Evolutionary conservation across 2,888 invertebrate species (phyloP), one percentile per base, ranked within the genome.

Genomic region (Unio pictorum): DNA sequence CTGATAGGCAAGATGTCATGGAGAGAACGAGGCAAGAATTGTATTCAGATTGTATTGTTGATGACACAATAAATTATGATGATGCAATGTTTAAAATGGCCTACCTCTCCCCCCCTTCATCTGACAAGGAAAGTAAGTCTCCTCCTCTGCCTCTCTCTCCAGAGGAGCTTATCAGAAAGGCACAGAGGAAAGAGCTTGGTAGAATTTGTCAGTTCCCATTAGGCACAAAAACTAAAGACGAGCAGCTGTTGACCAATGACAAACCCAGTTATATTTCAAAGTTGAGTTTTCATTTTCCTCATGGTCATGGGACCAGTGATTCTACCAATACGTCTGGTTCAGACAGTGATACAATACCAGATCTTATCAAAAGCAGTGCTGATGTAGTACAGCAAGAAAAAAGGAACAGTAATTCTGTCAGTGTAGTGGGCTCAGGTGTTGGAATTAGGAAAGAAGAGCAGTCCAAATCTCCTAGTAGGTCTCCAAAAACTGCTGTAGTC

Each of bases 101-200:
- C 4, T 77, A 84, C 62, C 82, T 82, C 59, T 86, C 87, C 11
- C 86, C 88, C 23, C 81, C 82, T 15, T 73, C 75, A 26, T 83
- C 85, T 26, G 86, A 85, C 6, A 77, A 76, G 30, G 79, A 79
- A 18, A 81, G 81, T 61, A 73, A 71, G 6, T 84, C 85, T 8
- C 86, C 86, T 6, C 86, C 88, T 23, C 74, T 80, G 64, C 84
- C 87, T 8, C 70, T 83, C n/a, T 85, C 86, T 59, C 86, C 86
- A 18, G 81, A 78, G 64, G 83, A 85, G 34, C 69, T 81, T 55
- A 75, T 66, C 64, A 69, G 72, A 45, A 45, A 45, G 45, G 45
- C 45, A 45, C 45, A 45, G 45, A 45, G 45, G 45, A 45, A 45
- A 15, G 45, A 45, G 15, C 11, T 45, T 45, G 1, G 45, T 45